A percentile compares a stretch with the other conserved stretches of the same genome.
These are phyloP conservation scores for Ochotona curzoniae DNA, from an alignment of 2,113 vertebrate species.

Conservation along the genomic window DNA sequence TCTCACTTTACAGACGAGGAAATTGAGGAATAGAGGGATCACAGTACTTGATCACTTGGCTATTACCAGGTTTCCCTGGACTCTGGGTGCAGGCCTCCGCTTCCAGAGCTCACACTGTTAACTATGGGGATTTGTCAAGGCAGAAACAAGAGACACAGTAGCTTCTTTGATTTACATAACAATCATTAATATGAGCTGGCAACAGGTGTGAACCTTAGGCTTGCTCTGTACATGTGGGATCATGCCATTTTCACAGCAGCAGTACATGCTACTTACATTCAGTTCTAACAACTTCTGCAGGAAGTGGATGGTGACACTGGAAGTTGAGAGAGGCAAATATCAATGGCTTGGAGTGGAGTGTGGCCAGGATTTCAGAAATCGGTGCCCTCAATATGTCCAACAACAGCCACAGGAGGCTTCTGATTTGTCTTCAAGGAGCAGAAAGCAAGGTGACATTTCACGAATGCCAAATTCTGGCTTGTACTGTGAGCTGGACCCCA, in stretches of 20 bases:
- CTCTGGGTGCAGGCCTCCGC: neutral
- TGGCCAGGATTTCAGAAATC: neutral
- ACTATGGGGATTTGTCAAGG: neutral
- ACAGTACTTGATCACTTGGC: neutral
- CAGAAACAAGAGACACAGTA: neutral
- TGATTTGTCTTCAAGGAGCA: neutral
- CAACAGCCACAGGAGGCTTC: neutral
- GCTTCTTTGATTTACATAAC: neutral
- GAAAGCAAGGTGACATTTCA: no score
- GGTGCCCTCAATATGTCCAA: neutral
- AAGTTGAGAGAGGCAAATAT: neutral
- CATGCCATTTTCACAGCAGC: neutral
- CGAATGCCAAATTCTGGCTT: neutral
- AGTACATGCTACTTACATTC: rapidly evolving
- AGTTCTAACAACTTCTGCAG: no score
- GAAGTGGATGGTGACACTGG: rapidly evolving
- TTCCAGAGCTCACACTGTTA: neutral
- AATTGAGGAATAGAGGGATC: neutral
- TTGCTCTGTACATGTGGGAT: neutral
- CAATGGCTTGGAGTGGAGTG: rapidly evolving
- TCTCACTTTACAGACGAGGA: neutral
- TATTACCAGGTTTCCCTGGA: neutral
- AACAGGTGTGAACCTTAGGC: rapidly evolving
- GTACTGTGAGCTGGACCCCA: rapidly evolving
- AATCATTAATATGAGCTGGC: neutral